phyloP scores from a whole-genome alignment of 1,140 invertebrate species.

The Papilio polyxenes region DNA sequence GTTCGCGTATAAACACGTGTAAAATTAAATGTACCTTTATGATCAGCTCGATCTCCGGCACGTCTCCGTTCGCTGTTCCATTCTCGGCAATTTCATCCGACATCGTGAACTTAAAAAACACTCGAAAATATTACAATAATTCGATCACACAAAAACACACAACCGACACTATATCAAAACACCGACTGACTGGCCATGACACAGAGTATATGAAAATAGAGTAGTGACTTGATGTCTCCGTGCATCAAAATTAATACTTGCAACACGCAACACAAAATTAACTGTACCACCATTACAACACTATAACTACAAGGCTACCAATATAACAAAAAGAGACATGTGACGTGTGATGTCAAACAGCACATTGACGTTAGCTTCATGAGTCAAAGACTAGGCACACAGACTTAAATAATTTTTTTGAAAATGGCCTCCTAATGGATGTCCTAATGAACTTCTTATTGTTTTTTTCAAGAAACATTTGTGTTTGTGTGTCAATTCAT shows the following conservation, averaged over 20 bases:
- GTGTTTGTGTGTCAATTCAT: too few species aligned
- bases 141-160: constrained; percentile 65
- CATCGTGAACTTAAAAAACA: constrained; percentile 75
- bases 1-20: constrained; percentile 60
- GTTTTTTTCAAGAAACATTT: too few species aligned
- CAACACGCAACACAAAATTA: constrained; percentile 1
- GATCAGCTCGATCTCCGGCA: constrained; percentile 90
- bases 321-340: background rate
- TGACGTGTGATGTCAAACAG: background rate
- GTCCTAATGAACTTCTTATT: too few species aligned
- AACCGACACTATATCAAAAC: constrained; percentile 66
- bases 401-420: background rate
- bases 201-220: background rate
- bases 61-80: constrained; percentile 85
- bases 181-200: constrained; percentile 58
- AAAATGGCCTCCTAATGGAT: too few species aligned
- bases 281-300: background rate
- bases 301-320: background rate
- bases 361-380: background rate
- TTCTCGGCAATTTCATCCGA: constrained; percentile 82
- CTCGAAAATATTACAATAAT: constrained; percentile 59
- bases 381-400: background rate
- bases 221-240: background rate
- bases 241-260: constrained; percentile 9
- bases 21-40: constrained; percentile 84